A percentile compares a stretch with the other conserved stretches of the same genome.
Evolutionary conservation across 2,797 vertebrate genomes (phyloP).

Genomic region (Pipistrellus pipistrellus): DNA sequence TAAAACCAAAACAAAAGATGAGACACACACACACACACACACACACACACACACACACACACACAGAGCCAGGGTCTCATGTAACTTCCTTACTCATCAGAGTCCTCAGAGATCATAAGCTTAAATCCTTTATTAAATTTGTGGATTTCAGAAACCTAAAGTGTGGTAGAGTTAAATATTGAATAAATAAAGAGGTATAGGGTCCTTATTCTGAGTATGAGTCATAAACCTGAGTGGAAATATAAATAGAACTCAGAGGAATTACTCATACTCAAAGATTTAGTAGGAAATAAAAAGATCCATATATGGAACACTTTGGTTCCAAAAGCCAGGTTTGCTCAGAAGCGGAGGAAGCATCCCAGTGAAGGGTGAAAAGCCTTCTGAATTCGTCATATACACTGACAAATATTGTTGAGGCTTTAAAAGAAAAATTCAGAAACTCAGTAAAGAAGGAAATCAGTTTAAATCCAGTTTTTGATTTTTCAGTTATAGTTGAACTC

Average conservation of each 20-base stretch:
- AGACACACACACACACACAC: neutral
- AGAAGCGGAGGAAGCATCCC: neutral
- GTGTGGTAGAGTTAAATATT: neutral
- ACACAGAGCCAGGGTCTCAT: neutral
- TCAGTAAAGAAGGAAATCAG: slow-evolving; percentile 30
- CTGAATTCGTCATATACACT: neutral
- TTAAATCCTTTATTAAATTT: slow-evolving; percentile 49
- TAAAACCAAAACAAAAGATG: slow-evolving; percentile 27
- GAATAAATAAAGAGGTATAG: slow-evolving; percentile 8
- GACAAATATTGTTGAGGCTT: neutral
- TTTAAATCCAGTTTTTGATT: slow-evolving; percentile 51
- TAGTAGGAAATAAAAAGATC: slow-evolving; percentile 45
- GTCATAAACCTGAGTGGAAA: slow-evolving; percentile 14
- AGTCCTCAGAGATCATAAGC: neutral
- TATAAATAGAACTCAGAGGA: neutral
- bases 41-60: too few relatives aligned
- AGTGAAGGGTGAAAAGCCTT: neutral
- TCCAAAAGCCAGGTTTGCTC: neutral
- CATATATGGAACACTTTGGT: neutral
- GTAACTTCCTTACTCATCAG: neutral
- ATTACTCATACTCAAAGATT: slow-evolving; percentile 9
- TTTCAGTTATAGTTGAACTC: neutral
- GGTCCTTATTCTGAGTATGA: neutral
- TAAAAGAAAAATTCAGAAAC: slow-evolving; percentile 51
- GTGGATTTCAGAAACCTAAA: neutral